Percentiles rank a stretch among this genome's conserved stretches.
phyloP scores from a whole-genome alignment of 1,140 invertebrate species.

The Neomicropteryx cornuta region DNA sequence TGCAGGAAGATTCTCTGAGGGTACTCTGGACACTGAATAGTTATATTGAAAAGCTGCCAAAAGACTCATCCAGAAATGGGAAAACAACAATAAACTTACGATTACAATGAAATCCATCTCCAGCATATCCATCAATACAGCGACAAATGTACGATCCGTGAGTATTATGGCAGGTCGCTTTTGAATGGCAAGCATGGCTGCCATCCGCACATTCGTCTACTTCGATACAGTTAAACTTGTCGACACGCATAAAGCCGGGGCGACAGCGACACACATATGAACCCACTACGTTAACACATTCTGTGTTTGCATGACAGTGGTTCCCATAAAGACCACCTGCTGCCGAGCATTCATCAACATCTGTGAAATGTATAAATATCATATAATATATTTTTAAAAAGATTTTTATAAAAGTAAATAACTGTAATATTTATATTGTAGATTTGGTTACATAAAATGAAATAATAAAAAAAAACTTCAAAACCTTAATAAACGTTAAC shows the following conservation, averaged over 20 bases:
- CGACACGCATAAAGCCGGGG: conserved; percentile 62
- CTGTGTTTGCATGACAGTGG: conserved; percentile 69
- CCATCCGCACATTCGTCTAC: conserved; percentile 62
- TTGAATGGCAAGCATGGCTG: conserved; percentile 59
- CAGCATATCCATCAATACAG: conserved; percentile 70
- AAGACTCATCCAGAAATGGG: background rate
- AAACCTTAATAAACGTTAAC: too few relatives aligned
- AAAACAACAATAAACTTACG: conserved; percentile 45
- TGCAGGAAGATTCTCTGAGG: too few relatives aligned
- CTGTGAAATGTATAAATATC: conserved; percentile 34
- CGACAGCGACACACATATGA: conserved; percentile 74
- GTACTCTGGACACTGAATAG: too few relatives aligned
- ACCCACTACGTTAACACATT: conserved; percentile 68
- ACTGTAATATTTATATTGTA: too few relatives aligned
- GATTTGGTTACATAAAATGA: too few relatives aligned
- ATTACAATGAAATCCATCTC: conserved; percentile 70
- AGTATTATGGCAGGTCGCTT: conserved; percentile 78
- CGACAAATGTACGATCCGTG: conserved; percentile 74
- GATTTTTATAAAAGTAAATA: conserved; percentile 1
- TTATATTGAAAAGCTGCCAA: background rate
- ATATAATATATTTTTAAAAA: conserved; percentile 3
- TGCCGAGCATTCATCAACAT: conserved; percentile 71
- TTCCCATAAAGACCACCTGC: conserved; percentile 64
- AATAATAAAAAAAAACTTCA: too few relatives aligned
- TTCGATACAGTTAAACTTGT: conserved; percentile 73